Conservation (phyloP, 2,797 vertebrate genomes). For the Cossypha polioptera region DNA sequence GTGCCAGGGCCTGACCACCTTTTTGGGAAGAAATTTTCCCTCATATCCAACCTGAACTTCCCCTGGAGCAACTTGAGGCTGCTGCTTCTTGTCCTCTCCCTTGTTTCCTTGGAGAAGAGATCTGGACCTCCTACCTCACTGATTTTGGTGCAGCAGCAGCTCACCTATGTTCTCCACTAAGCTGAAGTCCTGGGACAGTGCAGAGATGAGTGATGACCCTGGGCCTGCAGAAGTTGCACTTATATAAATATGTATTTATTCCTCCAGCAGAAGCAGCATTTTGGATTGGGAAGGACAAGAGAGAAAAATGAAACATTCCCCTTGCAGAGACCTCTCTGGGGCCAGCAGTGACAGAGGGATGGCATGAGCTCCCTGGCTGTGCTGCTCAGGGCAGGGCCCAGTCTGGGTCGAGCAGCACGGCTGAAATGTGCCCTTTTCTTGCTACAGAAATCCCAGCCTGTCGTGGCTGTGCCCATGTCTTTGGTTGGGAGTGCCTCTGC, state of each 20-base stretch:
- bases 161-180: neutral
- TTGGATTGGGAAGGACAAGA: neutral
- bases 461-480: fast-evolving
- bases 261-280: neutral
- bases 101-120: neutral
- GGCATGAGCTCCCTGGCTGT: neutral
- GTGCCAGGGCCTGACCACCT: neutral
- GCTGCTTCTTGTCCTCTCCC: neutral
- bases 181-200: neutral
- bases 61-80: neutral
- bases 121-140: neutral
- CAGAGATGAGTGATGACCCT: neutral
- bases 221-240: neutral
- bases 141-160: neutral
- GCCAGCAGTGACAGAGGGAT: fast-evolving
- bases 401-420: fast-evolving
- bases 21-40: neutral
- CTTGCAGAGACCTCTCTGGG: neutral
- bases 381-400: neutral
- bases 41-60: neutral
- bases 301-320: neutral
- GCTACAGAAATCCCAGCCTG: neutral
- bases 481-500: neutral
- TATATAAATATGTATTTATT: neutral
- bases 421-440: neutral